Evolutionary conservation across 2,113 vertebrate genomes (phyloP), one percentile per base, ranked within the genome.

Genomic region (Hystrix cristata): DNA sequence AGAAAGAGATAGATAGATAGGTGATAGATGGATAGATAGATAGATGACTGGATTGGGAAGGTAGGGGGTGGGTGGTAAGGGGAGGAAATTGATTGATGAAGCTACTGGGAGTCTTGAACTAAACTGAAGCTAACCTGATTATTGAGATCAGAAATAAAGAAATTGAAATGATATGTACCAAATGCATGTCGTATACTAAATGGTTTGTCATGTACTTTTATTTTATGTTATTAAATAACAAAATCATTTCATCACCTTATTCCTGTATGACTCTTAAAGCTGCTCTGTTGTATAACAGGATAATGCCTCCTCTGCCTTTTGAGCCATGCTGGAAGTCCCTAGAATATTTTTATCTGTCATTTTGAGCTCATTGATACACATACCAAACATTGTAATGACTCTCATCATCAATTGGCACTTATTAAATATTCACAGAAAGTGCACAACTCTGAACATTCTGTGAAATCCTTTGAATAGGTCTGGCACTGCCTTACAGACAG

Each of bases 171-270:
- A 62, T 48, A 71, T 21, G 11, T 31, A n/a, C 25, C 69, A 15
- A 55, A 55, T 29, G 1, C 34, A 31, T 93, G 16, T 60, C 67
- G 23, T 55, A 1, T 87, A 64, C 27, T 72, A 93, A 51, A 65
- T 21, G 82, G 31, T 80, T 62, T 51, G 5, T 78, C 23, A 74
- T 51, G 13, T 29, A 13, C 13, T 83, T 69, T 81, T 64, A 27
- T 34, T 87, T 51, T 94, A 83, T 55, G 46, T 96, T 57, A 60
- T 79, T 83, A 95, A 87, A 48, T 84, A 31, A 62, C 53, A 80
- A 80, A 87, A 29, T 8, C 71, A 76, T 46, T 87, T 96, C 74
- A 67, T 71, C 31, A n/a, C 15, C 62, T 76, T 86, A 62, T 78
- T 71, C 27, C 27, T 89, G 7, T 2, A n/a, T 38, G 80, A 46